These are phyloP conservation scores for Mastomys coucha DNA, from an alignment of 2,113 vertebrate genomes.

Conservation along the genomic window DNA sequence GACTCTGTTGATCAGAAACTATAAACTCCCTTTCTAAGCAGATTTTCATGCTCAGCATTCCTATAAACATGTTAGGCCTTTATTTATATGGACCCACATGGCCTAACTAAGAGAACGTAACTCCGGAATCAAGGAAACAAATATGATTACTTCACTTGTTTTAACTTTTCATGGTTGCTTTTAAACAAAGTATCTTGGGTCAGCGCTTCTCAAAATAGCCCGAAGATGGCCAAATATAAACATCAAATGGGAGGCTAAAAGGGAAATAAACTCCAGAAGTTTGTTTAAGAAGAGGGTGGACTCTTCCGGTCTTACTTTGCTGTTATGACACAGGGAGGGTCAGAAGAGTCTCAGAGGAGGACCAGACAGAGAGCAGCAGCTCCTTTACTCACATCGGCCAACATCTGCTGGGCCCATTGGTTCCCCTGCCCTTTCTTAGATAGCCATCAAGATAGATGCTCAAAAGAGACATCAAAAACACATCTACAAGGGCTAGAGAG, in stretches of 20 bases:
- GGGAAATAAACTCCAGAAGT: constrained; percentile 28
- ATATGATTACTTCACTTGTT: constrained; percentile 28
- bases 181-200: constrained; percentile 24
- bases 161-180: constrained; percentile 46
- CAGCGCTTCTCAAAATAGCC: constrained; percentile 47
- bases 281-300: background rate
- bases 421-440: background rate
- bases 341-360: background rate
- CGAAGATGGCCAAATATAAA: constrained; percentile 47
- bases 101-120: constrained; percentile 43
- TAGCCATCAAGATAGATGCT: background rate
- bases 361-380: background rate
- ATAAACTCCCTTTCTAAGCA: background rate
- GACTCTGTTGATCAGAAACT: background rate
- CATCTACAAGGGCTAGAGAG: background rate
- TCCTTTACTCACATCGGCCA: background rate
- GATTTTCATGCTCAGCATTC: constrained; percentile 36
- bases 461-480: background rate
- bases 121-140: constrained; percentile 36
- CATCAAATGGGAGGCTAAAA: background rate
- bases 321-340: background rate
- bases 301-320: background rate
- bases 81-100: constrained; percentile 31
- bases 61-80: constrained; percentile 1
- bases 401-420: background rate